phyloP scores from a whole-genome alignment of 1,140 invertebrate species.

The Nomia melanderi region DNA sequence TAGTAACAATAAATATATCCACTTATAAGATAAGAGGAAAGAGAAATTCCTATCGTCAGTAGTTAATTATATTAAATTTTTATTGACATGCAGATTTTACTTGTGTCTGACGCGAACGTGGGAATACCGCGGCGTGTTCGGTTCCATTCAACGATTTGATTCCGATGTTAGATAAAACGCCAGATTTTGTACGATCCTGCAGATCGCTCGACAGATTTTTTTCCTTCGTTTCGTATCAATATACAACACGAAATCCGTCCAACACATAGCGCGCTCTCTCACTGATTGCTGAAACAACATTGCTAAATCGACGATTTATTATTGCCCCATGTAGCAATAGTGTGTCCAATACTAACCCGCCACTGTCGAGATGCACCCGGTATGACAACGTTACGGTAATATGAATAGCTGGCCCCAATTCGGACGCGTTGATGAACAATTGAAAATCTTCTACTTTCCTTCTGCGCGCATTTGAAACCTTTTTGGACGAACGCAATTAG shows the following conservation, averaged over 20 bases:
- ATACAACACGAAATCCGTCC: slow-evolving; percentile 27
- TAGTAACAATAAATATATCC: too few relatives aligned
- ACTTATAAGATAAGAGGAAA: too few relatives aligned
- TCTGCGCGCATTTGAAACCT: too few relatives aligned
- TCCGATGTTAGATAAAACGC: slow-evolving; percentile 2
- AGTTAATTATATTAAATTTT: not conserved
- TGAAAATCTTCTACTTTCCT: not conserved
- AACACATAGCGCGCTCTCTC: slow-evolving; percentile 46
- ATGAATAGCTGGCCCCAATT: slow-evolving; percentile 47
- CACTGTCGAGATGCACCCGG: slow-evolving; percentile 37
- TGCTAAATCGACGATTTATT: slow-evolving; percentile 70
- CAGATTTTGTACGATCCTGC: not conserved
- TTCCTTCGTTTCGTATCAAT: not conserved
- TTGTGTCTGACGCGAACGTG: not conserved
- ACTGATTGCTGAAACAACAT: slow-evolving; percentile 65
- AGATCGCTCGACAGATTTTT: slow-evolving; percentile 1
- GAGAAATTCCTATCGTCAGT: too few relatives aligned
- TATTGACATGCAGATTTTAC: not conserved
- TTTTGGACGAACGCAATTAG: too few relatives aligned
- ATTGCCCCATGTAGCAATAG: slow-evolving; percentile 66
- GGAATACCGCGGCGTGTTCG: not conserved
- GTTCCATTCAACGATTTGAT: slow-evolving; percentile 24
- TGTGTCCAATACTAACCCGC: slow-evolving; percentile 21
- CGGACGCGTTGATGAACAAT: slow-evolving; percentile 33
- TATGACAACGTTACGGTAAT: slow-evolving; percentile 65